Percentiles rank a stretch among this genome's conserved stretches.
These are phyloP conservation scores for Apis cerana DNA, from an alignment of 1,140 invertebrate species.

Conservation along the genomic window DNA sequence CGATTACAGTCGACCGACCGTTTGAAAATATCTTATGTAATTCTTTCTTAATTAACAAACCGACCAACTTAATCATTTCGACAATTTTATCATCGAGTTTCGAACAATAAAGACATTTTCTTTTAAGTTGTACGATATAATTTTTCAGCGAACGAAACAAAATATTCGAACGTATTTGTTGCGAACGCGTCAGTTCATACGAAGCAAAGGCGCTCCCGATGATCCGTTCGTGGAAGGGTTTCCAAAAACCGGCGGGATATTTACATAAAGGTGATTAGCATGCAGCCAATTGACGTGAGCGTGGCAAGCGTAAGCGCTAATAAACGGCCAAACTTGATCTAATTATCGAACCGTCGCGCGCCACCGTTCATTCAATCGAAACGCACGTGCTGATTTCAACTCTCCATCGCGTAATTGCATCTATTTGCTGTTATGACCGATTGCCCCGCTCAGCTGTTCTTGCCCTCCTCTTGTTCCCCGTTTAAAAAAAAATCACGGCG, in stretches of 20 bases:
- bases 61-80: too few species aligned
- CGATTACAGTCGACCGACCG: too few species aligned
- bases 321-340: slow-evolving; percentile 72
- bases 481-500: neutral
- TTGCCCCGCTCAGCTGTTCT: slow-evolving; percentile 24
- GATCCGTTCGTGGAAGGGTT: neutral
- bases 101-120: too few species aligned
- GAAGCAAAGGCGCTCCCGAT: neutral
- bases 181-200: too few species aligned
- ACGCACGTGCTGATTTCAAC: slow-evolving; percentile 64
- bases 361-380: too few species aligned
- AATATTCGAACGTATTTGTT: too few species aligned
- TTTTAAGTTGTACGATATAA: too few species aligned
- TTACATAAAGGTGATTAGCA: slow-evolving; percentile 73
- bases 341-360: slow-evolving; percentile 62
- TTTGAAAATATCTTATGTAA: too few species aligned
- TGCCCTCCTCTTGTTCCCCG: slow-evolving; percentile 6
- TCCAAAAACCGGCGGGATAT: slow-evolving; percentile 58
- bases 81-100: too few species aligned
- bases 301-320: slow-evolving; percentile 57
- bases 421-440: slow-evolving; percentile 60
- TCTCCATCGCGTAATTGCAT: slow-evolving; percentile 57
- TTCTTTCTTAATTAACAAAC: too few species aligned
- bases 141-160: too few species aligned
- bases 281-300: slow-evolving; percentile 64